Conservation (phyloP, 1,140 invertebrate species). For the Panagrolaimus sp. region DNA sequence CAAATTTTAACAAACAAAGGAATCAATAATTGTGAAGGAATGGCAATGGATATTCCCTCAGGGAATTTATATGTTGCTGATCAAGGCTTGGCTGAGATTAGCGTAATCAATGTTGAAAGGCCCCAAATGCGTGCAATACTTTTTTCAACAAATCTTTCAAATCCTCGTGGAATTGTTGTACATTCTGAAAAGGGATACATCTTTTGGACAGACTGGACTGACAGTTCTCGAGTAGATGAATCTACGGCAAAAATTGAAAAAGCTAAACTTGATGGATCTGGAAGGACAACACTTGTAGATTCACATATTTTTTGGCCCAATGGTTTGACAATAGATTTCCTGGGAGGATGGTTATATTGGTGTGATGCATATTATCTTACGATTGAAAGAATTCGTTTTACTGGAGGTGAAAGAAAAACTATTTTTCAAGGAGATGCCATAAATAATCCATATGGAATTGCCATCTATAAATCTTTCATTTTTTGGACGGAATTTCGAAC, state of each 20-base stretch:
- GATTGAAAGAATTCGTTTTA: constrained; percentile 10
- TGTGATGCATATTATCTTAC: constrained; percentile 13
- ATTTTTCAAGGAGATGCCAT: neutral
- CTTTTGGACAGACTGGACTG: constrained; percentile 11
- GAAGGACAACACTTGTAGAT: neutral
- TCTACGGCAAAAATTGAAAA: constrained; percentile 4
- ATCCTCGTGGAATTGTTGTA: neutral
- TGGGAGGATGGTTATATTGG: constrained; percentile 5
- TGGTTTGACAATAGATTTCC: constrained; percentile 7
- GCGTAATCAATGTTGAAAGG: neutral
- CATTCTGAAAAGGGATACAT: neutral
- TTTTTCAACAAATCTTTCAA: constrained; percentile 8
- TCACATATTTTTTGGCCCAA: constrained; percentile 5
- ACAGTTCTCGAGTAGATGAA: neutral
- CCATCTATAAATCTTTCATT: neutral
- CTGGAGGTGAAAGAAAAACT: neutral
- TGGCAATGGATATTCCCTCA: neutral
- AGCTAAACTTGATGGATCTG: neutral
- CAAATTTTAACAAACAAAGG: neutral
- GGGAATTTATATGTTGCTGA: neutral
- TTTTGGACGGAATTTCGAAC: constrained; percentile 6
- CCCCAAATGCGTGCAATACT: neutral
- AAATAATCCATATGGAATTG: neutral
- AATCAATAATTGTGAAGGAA: neutral
- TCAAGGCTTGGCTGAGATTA: neutral